Conservation (phyloP, 1,140 invertebrate species). For the Cepaea nemoralis region DNA sequence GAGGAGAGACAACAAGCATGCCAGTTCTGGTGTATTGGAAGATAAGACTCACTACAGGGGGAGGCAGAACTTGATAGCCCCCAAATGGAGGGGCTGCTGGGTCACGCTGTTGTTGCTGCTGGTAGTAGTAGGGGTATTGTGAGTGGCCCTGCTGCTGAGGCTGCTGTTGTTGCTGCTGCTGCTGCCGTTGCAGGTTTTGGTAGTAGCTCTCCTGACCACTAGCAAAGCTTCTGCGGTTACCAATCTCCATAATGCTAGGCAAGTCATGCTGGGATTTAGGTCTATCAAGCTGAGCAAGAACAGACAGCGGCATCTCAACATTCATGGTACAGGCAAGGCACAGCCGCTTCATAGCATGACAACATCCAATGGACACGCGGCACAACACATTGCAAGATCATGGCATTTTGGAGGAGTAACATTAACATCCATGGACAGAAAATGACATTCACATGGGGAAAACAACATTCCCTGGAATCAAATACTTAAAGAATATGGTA, state of each 20-base stretch:
- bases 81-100: slow-evolving; percentile 23
- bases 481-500: no score
- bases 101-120: slow-evolving; percentile 22
- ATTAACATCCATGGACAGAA: no score
- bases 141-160: slow-evolving; percentile 13
- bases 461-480: no score
- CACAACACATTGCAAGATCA: no score
- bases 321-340: no score
- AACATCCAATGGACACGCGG: no score
- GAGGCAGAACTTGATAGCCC: slow-evolving; percentile 45
- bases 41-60: slow-evolving; percentile 45
- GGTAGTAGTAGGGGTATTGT: neutral
- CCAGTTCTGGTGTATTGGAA: no score
- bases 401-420: no score
- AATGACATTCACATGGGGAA: no score
- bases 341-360: no score
- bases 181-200: neutral
- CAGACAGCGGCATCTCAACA: no score
- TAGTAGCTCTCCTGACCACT: slow-evolving; percentile 2
- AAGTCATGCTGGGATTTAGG: slow-evolving; percentile 67
- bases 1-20: no score
- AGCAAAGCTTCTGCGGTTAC: slow-evolving; percentile 7
- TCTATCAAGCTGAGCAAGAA: slow-evolving; percentile 41
- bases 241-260: slow-evolving; percentile 48
- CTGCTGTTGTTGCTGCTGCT: slow-evolving; percentile 19